Percentiles rank a stretch among this genome's conserved stretches.
phyloP scores from a whole-genome alignment of 2,113 vertebrate species.

The Eptesicus fuscus region DNA sequence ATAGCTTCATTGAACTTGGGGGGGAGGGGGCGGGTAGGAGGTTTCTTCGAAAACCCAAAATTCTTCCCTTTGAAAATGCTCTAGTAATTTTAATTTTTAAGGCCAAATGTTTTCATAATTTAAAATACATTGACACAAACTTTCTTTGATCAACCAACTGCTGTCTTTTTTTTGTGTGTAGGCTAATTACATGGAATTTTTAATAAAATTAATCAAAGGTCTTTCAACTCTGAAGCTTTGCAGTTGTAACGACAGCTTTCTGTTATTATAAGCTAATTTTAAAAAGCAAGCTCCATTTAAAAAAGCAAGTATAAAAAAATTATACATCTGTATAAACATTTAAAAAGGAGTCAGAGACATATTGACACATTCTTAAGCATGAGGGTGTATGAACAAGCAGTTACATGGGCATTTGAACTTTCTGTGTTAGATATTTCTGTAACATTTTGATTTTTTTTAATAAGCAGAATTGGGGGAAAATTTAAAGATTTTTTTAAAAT shows the following conservation, averaged over 20 bases:
- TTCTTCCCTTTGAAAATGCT: slow-evolving; percentile 53
- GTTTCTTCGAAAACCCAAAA: slow-evolving; percentile 31
- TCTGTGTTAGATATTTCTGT: neutral
- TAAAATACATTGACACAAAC: slow-evolving; percentile 40
- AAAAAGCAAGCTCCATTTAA: neutral
- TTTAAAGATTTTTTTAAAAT: neutral
- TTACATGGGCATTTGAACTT: neutral
- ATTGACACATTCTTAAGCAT: neutral
- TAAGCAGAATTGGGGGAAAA: neutral
- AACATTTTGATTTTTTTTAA: neutral
- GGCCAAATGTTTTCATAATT: slow-evolving; percentile 54
- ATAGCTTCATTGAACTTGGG: neutral
- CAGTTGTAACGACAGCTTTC: neutral
- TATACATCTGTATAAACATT: neutral
- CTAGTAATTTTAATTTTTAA: slow-evolving; percentile 42
- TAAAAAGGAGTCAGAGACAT: neutral
- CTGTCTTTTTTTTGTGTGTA: slow-evolving; percentile 7
- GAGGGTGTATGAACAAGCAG: neutral
- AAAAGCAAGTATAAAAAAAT: neutral
- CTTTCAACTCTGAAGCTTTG: slow-evolving; percentile 2
- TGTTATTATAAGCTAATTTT: slow-evolving; percentile 39
- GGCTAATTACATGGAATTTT: neutral
- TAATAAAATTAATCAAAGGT: slow-evolving; percentile 5
- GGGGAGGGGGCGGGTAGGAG: neutral
- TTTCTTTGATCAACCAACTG: slow-evolving; percentile 42